Evolutionary conservation across 2,888 invertebrate genomes (phyloP).

Genomic region (Hylaea fasciaria): DNA sequence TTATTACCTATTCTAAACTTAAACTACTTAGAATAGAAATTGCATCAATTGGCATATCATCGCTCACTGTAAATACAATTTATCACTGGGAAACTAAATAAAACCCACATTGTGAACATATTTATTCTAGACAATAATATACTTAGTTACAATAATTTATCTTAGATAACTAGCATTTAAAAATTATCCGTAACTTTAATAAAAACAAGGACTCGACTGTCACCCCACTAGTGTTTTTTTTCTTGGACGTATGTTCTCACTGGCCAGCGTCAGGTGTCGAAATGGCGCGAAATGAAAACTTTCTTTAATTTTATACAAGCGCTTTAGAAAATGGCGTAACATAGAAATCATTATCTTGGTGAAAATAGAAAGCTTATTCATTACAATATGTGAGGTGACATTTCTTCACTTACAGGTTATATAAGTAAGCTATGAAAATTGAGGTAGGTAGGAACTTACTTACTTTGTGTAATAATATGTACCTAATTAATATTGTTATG

Average conservation of each 20-base stretch:
- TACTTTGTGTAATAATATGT: not conserved
- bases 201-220: slow-evolving; percentile 12
- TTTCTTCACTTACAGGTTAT: slow-evolving; percentile 15
- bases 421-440: not conserved
- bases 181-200: slow-evolving; percentile 3
- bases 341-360: slow-evolving; percentile 40
- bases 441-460: no score
- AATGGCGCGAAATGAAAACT: slow-evolving; percentile 51
- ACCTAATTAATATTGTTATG: not conserved
- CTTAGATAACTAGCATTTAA: not conserved
- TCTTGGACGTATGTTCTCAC: slow-evolving; percentile 9
- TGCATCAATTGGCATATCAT: not conserved
- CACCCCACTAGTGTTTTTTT: slow-evolving; percentile 7
- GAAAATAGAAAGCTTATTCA: slow-evolving; percentile 54
- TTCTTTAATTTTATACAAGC: slow-evolving; percentile 48
- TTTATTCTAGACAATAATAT: slow-evolving; percentile 34
- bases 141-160: slow-evolving; percentile 3
- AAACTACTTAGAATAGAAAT: not conserved
- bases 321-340: slow-evolving; percentile 37
- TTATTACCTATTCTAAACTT: slow-evolving; percentile 6
- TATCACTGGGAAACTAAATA: slow-evolving; percentile 22
- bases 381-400: slow-evolving; percentile 39
- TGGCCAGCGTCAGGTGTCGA: slow-evolving; percentile 37
- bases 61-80: slow-evolving; percentile 28
- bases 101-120: slow-evolving; percentile 33